These are phyloP conservation scores for Gobiocypris rarus DNA, from an alignment of 2,113 vertebrate species.

Conservation along the genomic window DNA sequence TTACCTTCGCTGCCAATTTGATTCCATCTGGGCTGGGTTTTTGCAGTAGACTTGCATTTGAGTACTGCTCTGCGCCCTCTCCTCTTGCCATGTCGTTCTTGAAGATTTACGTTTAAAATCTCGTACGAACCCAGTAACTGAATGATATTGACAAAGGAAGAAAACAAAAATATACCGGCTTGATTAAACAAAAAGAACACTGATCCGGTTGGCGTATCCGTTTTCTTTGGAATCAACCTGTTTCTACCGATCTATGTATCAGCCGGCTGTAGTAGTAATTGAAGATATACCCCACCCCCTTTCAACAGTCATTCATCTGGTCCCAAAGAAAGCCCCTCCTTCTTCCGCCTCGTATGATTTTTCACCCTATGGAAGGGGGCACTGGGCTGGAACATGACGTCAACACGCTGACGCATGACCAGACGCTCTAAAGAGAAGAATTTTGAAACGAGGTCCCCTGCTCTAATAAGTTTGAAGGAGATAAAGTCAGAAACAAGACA, in stretches of 20 bases:
- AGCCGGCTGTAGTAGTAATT: constrained; percentile 42
- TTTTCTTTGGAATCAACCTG: neutral
- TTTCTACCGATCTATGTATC: neutral
- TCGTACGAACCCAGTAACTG: neutral
- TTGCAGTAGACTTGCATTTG: constrained; percentile 71
- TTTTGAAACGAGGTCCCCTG: neutral
- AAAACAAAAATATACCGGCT: neutral
- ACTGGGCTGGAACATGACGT: neutral
- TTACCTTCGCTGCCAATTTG: constrained; percentile 64
- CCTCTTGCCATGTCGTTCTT: constrained; percentile 72
- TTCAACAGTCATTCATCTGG: constrained; percentile 18
- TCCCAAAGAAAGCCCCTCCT: neutral
- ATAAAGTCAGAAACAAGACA: too few species aligned
- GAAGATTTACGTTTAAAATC: neutral
- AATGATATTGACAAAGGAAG: neutral
- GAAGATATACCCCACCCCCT: neutral
- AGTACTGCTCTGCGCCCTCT: constrained; percentile 75
- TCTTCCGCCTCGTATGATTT: neutral
- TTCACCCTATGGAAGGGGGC: neutral
- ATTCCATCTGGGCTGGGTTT: constrained; percentile 63
- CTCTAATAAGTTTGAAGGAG: too few species aligned
- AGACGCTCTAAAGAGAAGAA: neutral
- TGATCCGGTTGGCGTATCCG: neutral
- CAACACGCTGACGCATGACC: neutral
- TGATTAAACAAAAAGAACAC: neutral